phyloP scores from a whole-genome alignment of 2,113 vertebrate species.

The Takifugu bimaculatus region DNA sequence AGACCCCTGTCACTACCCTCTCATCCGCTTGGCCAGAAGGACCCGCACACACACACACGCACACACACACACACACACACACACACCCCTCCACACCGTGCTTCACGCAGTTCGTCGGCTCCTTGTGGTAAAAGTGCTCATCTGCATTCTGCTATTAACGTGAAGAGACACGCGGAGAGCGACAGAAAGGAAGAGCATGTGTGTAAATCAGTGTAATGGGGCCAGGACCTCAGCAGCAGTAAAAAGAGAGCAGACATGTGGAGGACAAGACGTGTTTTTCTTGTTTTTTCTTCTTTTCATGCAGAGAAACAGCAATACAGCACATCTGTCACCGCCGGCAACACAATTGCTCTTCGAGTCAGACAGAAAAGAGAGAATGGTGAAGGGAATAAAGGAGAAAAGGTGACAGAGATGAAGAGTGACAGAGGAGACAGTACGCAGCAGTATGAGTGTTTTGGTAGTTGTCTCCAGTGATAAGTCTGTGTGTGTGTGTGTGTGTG shows the following conservation, averaged over 20 bases:
- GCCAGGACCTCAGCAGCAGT: conserved; percentile 94
- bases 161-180: conserved; percentile 58
- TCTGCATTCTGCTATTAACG: conserved; percentile 74
- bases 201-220: conserved; percentile 99
- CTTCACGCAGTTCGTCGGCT: conserved; percentile 45
- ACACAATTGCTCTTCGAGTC: conserved; percentile 80
- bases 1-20: conserved; percentile 94
- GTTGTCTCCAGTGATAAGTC: not conserved
- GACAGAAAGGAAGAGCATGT: conserved; percentile 71
- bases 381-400: conserved; percentile 38
- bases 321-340: conserved; percentile 91
- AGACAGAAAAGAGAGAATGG: conserved; percentile 50
- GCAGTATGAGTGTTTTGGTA: not conserved
- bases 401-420: conserved; percentile 34
- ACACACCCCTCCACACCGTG: conserved; percentile 22
- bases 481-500: not conserved
- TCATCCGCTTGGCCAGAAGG: conserved; percentile 81
- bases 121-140: conserved; percentile 71
- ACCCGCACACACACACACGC: conserved; percentile 37
- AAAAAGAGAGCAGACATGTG: conserved; percentile 93
- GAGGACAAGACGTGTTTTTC: conserved; percentile 95
- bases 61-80: conserved; percentile 10
- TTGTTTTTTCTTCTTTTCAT: conserved; percentile 70
- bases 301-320: conserved; percentile 88
- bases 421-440: conserved; percentile 16